Evolutionary conservation across 1,140 invertebrate genomes (phyloP).

Genomic region (Mya arenaria): DNA sequence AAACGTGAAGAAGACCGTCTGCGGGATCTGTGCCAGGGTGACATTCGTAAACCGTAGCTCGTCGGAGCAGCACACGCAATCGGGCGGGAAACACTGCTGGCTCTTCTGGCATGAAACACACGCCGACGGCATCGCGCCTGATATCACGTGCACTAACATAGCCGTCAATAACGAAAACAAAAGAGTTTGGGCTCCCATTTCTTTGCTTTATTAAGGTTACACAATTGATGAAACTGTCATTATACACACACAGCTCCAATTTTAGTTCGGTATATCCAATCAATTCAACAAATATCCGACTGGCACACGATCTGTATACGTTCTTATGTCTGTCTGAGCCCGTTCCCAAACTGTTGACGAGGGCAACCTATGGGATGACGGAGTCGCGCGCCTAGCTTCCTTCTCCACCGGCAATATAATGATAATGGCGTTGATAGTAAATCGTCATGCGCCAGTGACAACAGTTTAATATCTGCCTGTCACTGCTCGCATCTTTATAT

Average conservation of each 20-base stretch:
- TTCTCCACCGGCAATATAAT: background rate
- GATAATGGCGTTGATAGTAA: background rate
- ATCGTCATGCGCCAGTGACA: background rate
- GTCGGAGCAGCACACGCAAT: conserved; percentile 51
- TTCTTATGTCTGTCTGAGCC: no score
- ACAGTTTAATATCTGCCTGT: conserved; percentile 36
- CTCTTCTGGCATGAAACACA: conserved; percentile 33
- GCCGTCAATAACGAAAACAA: no score
- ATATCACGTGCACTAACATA: no score
- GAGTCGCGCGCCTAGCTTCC: background rate
- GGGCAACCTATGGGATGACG: background rate
- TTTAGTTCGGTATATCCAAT: no score
- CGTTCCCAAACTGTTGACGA: background rate
- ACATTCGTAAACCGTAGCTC: conserved; percentile 4
- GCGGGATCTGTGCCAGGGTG: conserved; percentile 63
- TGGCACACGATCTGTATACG: no score
- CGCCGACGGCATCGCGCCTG: conserved; percentile 23
- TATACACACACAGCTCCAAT: no score
- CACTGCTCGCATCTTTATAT: conserved; percentile 5
- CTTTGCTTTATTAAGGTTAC: no score
- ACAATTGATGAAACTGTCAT: no score
- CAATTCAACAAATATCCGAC: no score
- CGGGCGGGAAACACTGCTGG: conserved; percentile 28
- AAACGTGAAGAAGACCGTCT: conserved; percentile 75
- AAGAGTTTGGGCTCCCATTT: no score